phyloP scores from a whole-genome alignment of 2,888 invertebrate genomes.

The Helleia helle region DNA sequence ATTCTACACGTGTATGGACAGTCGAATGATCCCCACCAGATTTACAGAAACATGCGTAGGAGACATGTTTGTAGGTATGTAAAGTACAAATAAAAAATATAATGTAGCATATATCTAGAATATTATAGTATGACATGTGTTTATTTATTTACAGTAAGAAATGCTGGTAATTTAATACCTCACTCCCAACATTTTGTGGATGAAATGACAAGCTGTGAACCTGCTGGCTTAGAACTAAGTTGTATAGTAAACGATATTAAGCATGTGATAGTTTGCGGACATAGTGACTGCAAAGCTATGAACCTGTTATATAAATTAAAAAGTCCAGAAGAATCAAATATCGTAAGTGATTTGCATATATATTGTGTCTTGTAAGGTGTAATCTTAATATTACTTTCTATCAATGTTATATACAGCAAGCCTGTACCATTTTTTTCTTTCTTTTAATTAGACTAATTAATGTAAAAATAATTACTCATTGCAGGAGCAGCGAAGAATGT shows the following conservation, averaged over 20 bases:
- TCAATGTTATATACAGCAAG: too few species aligned
- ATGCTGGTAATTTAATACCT: conserved; percentile 96
- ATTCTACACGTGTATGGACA: conserved; percentile 99
- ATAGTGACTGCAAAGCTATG: conserved; percentile 99
- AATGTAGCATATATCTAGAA: conserved; percentile 8
- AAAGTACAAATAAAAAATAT: conserved; percentile 10
- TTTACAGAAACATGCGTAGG: conserved; percentile 97
- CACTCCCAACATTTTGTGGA: conserved; percentile 91
- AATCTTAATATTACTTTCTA: too few species aligned
- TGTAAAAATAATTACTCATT: conserved; percentile 20
- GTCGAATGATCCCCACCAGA: conserved; percentile 95
- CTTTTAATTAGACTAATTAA: too few species aligned
- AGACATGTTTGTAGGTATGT: conserved; percentile 96
- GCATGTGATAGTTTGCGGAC: conserved; percentile 96
- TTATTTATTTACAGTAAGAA: conserved; percentile 90
- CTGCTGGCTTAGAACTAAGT: conserved; percentile 95
- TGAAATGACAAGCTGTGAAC: conserved; percentile 93
- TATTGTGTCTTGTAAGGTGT: too few species aligned
- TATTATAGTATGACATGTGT: conserved; percentile 14
- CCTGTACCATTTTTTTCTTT: too few species aligned
- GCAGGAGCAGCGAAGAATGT: conserved; percentile 84
- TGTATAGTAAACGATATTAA: conserved; percentile 93
- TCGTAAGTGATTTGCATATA: too few species aligned
- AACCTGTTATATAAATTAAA: conserved; percentile 89
- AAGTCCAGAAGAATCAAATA: conserved; percentile 81